Base-by-base conservation (phyloP, 2,797 vertebrate species). In the Paramormyrops hopkinsi region DNA sequence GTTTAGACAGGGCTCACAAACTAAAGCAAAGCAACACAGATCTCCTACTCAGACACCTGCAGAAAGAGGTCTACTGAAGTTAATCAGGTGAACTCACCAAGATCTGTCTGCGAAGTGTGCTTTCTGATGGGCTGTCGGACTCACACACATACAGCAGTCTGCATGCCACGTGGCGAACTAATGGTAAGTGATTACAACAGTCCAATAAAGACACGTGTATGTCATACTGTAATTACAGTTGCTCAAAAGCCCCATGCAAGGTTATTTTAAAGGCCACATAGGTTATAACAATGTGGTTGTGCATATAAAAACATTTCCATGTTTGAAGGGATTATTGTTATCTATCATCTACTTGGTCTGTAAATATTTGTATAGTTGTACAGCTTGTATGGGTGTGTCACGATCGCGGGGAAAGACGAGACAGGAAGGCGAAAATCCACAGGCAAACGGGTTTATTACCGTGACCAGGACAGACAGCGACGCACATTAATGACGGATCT, bases 81-180 rank as follows among this genome's bases (percentile, higher is more conserved):
- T 56, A 6, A 56, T 29, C 25, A n/a, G 1, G 56, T 87, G 17
- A 0, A 91, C 95, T 96, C 95, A 98, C 97, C 96, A 97, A 92
- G 93, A 99, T 96, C 92, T 96, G 96, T 90, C 96, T 97, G 94
- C 93, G 95, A 88, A 98, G 90, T 88, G 91, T 76, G 93, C 93
- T 96, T 94, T 98, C 97, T 0, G 95, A 92, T 93, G 96, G 96
- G 93, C 94, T 90, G 0, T 93, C 93, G 65, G 92, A 90, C 88
- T 95, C 95, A 95, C 94, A 97, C 91, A 95, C 94, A 91, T 90
- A 94, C 25, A 96, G 88, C 92, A 99, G 92, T 88, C 92, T 96
- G 93, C 97, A 98, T 17, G 98, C 97, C 46, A 97, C 95, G 93
- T 97, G 96, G 56, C 94, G 92, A 56, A 98, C 98, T 99, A 93